phyloP scores from a whole-genome alignment of 2,888 invertebrate genomes.

The Lasioglossum oenotherae region DNA sequence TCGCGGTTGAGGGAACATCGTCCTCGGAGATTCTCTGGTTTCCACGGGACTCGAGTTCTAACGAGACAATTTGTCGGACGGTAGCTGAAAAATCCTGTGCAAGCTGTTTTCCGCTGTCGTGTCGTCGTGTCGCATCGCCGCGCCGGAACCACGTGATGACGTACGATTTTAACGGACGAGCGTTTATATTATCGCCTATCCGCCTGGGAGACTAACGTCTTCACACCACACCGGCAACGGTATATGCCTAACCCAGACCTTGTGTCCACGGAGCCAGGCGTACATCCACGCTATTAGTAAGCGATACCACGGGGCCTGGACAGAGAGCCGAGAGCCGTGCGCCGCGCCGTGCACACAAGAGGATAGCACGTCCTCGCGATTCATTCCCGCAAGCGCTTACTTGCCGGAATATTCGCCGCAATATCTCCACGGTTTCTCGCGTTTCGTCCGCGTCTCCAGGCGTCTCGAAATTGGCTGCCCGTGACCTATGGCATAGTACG shows the following conservation, averaged over 20 bases:
- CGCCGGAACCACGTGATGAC: slow-evolving; percentile 27
- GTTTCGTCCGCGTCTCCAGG: neutral
- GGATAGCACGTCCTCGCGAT: slow-evolving; percentile 3
- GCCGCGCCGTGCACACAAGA: neutral
- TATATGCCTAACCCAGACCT: slow-evolving; percentile 50
- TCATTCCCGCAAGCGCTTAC: neutral
- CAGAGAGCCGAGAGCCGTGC: slow-evolving; percentile 3
- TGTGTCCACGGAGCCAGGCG: slow-evolving; percentile 21
- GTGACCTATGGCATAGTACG: neutral
- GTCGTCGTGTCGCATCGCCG: neutral
- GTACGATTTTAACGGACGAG: slow-evolving; percentile 50
- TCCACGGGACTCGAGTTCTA: neutral
- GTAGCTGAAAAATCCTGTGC: slow-evolving; percentile 26
- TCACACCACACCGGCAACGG: slow-evolving; percentile 34
- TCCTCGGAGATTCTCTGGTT: neutral
- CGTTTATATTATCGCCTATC: slow-evolving; percentile 27
- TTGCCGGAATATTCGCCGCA: neutral
- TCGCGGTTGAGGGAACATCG: neutral
- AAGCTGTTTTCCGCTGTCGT: neutral
- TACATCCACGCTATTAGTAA: slow-evolving; percentile 51
- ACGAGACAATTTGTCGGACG: slow-evolving; percentile 35
- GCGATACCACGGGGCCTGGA: slow-evolving; percentile 26
- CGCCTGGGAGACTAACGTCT: slow-evolving; percentile 24
- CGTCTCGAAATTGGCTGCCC: slow-evolving; percentile 1
- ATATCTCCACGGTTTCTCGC: slow-evolving; percentile 19